Evolutionary conservation across 2,797 vertebrate genomes (phyloP), one percentile per base, ranked within the genome.

Genomic region (Pangasius krempfi): DNA sequence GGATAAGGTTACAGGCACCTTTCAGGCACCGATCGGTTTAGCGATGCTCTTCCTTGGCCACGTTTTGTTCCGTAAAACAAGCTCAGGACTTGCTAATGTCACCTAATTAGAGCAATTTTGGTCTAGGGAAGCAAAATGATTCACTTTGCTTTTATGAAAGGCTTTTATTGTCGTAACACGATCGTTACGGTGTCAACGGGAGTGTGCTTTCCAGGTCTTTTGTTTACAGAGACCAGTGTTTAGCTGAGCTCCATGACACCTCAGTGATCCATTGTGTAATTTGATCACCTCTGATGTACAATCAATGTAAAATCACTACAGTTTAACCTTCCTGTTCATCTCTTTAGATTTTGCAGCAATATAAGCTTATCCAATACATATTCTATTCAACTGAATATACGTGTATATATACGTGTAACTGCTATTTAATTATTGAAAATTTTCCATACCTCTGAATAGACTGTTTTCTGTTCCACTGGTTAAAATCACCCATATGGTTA

Each of bases 1-100:
- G 89, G 81, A 89, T 92, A 86, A 88, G 80, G 89, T 91, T 89
- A 75, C 89, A 88, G 87, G 81, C 80, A 50, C 81, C 84, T 70
- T 68, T 47, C 56, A 62, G 76, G 33, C 76, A 72, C 52, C 27
- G 76, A 86, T 89, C 75, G 44, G 73, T 47, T 86, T 73, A 50
- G 58, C 7, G 73, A 68, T 22, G 60, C 86, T 80, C 10, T 80
- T 75, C 30, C 60, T 68, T 12, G 30, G 60, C 75, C 4, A 25
- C 37, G 40, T 68, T 37, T 87, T 30, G 68, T 87, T n/a, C 47
- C 44, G 58, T 64, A 27, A 40, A 37, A 54, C 68, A 80, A 80
- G 20, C 50, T 30, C 72, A 68, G 84, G 81, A 54, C 87, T 68
- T 83, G 78, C 84, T 64, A 84, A 88, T 27, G 16, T 70, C 82